phyloP scores from a whole-genome alignment of 2,113 vertebrate genomes.

The Catharus fuscescens region DNA sequence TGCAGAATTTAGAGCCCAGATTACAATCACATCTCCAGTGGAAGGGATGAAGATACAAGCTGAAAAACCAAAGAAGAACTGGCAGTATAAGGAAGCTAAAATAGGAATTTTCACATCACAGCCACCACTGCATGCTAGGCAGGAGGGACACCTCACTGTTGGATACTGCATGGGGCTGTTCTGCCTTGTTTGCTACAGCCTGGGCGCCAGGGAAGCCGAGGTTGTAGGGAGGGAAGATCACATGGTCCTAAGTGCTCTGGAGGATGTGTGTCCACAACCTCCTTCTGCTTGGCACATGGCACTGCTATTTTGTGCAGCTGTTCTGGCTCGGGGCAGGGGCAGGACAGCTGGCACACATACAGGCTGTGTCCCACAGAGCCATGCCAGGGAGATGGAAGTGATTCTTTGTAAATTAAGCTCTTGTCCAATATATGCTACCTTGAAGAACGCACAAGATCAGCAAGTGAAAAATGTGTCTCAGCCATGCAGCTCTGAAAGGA shows the following conservation, averaged over 20 bases:
- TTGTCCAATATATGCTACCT: not conserved
- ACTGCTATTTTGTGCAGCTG: fast-evolving
- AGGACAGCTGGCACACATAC: not conserved
- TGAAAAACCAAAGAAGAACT: not conserved
- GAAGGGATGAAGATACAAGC: not conserved
- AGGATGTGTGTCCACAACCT: not conserved
- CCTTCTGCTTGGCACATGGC: not conserved
- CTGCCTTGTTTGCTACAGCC: not conserved
- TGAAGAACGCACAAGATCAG: not conserved
- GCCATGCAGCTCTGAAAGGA: not conserved
- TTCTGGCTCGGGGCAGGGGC: not conserved
- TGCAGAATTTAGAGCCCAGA: not conserved
- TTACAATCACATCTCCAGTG: not conserved
- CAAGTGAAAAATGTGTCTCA: not conserved
- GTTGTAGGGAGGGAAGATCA: not conserved
- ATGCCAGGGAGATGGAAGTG: fast-evolving
- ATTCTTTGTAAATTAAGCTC: not conserved
- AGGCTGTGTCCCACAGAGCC: not conserved
- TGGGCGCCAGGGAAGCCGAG: fast-evolving
- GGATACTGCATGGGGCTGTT: not conserved
- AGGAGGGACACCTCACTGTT: not conserved
- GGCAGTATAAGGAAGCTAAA: not conserved
- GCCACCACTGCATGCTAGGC: not conserved
- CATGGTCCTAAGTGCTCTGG: not conserved
- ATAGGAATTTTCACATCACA: not conserved